Conservation (phyloP, 2,113 vertebrate species). For the Zosterops pallidus region DNA sequence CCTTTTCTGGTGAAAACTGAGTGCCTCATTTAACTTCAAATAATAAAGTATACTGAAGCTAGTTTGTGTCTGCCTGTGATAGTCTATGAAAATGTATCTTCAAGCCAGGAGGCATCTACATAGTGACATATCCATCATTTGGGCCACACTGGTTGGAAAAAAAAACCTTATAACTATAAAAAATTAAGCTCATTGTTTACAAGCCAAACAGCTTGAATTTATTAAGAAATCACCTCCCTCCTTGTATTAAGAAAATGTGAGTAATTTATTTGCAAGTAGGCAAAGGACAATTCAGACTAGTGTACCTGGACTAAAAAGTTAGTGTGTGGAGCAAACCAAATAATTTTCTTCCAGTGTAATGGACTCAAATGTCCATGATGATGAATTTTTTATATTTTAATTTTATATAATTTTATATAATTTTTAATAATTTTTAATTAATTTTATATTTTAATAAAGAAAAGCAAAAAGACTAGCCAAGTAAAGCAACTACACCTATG, state of each 20-base stretch:
- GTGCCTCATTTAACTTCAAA: not conserved
- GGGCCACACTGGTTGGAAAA: not conserved
- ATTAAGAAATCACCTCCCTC: not conserved
- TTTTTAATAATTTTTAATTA: too few species aligned
- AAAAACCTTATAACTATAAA: not conserved
- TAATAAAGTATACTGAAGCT: not conserved
- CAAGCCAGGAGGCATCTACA: not conserved
- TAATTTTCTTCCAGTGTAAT: not conserved
- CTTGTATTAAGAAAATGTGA: not conserved
- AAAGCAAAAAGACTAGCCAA: not conserved
- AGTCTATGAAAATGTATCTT: not conserved
- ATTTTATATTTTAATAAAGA: not conserved
- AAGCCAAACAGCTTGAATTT: not conserved
- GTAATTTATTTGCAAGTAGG: not conserved
- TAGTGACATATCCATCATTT: not conserved
- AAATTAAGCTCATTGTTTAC: not conserved
- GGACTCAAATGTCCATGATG: not conserved
- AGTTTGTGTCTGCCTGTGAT: not conserved
- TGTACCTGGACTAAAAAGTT: not conserved
- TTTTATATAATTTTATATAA: too few species aligned
- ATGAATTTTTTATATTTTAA: too few species aligned
- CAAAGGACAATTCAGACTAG: not conserved
- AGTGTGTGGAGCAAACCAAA: not conserved
- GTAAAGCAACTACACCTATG: not conserved
- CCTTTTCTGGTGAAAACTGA: not conserved